A percentile compares a stretch with the other conserved stretches of the same genome.
phyloP scores from a whole-genome alignment of 2,113 vertebrate genomes.

The Chunga burmeisteri region DNA sequence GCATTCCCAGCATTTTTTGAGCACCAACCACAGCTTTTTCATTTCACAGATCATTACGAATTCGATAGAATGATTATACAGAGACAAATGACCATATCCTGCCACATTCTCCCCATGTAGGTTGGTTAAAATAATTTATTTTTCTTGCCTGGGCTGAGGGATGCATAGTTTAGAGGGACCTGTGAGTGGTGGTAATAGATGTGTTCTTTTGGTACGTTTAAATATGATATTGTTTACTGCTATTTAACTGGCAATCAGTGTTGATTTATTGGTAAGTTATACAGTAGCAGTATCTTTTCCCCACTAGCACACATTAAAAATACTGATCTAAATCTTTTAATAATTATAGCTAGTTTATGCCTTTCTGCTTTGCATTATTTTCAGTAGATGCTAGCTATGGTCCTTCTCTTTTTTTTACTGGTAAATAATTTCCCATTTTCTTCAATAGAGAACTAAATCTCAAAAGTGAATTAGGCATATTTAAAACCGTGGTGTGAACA shows the following conservation, averaged over 20 bases:
- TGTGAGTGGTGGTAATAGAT: not conserved
- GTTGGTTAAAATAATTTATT: not conserved
- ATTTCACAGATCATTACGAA: not conserved
- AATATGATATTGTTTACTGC: not conserved
- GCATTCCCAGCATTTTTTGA: not conserved
- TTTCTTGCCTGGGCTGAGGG: not conserved
- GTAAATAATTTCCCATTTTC: not conserved
- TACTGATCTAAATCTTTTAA: not conserved
- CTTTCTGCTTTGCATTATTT: not conserved
- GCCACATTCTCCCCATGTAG: not conserved
- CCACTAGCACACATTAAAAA: not conserved
- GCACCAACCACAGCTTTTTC: not conserved
- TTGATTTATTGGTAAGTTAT: not conserved
- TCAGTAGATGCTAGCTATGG: not conserved
- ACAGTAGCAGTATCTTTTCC: not conserved
- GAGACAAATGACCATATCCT: not conserved
- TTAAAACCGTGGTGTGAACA: not conserved
- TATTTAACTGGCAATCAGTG: not conserved
- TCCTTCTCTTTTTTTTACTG: not conserved
- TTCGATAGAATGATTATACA: not conserved
- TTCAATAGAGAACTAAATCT: not conserved
- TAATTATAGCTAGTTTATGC: not conserved
- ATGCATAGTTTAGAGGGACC: not conserved
- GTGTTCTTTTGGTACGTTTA: not conserved
- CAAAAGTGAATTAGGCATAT: not conserved